Base-by-base conservation (phyloP, 1,140 invertebrate genomes). In the Drosophila oshimai region DNA sequence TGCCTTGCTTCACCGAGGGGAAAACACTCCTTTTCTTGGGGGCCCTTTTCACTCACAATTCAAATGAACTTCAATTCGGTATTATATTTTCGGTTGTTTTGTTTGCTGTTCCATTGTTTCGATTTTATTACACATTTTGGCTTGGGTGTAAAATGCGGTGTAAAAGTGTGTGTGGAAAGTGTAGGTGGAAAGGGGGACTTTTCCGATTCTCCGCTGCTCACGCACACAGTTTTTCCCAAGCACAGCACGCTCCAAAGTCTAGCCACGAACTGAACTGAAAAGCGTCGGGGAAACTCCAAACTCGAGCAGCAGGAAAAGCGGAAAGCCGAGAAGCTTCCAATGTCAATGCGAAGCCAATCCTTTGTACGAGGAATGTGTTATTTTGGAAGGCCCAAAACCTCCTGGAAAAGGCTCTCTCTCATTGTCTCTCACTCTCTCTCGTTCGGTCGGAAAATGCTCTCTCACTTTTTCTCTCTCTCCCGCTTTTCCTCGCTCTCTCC, bases 211-310 rank as follows among this genome's bases (percentile, higher is more conserved):
- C 58, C 71, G 61, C 53, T 79, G 70, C 74, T 58, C 53, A 86
- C 75, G 78, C 75, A 46, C 62, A 46, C 42, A 50, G 45, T 29
- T 29, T 41, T 57, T 76, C 75, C 80, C 81, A 78, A 86, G 76
- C 81, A 86, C 81, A 86, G 71, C 76, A 86, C 81, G 81, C 81
- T 87, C 72, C 81, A 87, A 86, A 87, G 81, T 81, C 84, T 86
- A 77, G 81, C 81, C 81, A 86, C 81, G 81, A 87, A 86, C 81
- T 86, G 76, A 86, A n/a, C n/a, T n/a, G n/a, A n/a, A 54, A 62
- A 60, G 54, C 54, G 36, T 62, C 36, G 58, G 58, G 28, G 53
- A 58, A 62, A 70, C 72, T 67, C 44, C 62, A 65, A 50, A 49
- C 42, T 31, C 58, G 50, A 76, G 47, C 70, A 74, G 58, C 60